Evolutionary conservation across 1,140 invertebrate species (phyloP), one percentile per base, ranked within the genome.

Genomic region (Drosophila pectinifera): DNA sequence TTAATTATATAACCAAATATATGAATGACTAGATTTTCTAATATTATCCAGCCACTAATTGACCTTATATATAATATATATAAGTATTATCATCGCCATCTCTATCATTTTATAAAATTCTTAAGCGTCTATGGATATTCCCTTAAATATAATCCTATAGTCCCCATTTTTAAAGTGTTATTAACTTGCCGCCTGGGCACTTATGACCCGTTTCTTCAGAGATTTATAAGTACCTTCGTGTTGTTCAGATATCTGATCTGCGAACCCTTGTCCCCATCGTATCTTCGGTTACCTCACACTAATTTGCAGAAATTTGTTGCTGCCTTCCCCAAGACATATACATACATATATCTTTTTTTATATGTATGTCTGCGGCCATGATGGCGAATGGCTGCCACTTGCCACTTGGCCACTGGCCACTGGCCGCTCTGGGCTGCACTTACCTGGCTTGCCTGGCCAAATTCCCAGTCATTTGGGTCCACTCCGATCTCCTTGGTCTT

Each of bases 401-500:
- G 63, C 67, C 62, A 45, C 61, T 64, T 64, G 39, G 42, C 26
- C 56, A 31, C 41, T 58, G 55, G 55, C 39, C 41, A 28, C 28
- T 28, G 28, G 28, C 22, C 55, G 61, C 26, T 59, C 54, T 43
- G 55, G 61, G 43, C 46, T 67, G 67, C 63, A 55, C 38, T 64
- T 63, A 31, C 36, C 62, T 54, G 65, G 38, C 41, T 45, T 54
- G 31, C 62, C 63, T 68, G 36, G 28, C 48, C 63, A 45, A 69
- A 67, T 69, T 68, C 48, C 48, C 67, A 68, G 67, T 68, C 63
- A 68, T 70, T 68, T 70, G 63, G 62, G 54, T 63, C 41, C 55
- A 43, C 59, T 28, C 31, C 34, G 26, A 22, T 2, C 24, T 5
- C 22, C 53, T 13, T 11, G 11, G 18, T 3, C 20, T 11, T 1